phyloP scores from a whole-genome alignment of 2,113 vertebrate species.

The Plecotus auritus region DNA sequence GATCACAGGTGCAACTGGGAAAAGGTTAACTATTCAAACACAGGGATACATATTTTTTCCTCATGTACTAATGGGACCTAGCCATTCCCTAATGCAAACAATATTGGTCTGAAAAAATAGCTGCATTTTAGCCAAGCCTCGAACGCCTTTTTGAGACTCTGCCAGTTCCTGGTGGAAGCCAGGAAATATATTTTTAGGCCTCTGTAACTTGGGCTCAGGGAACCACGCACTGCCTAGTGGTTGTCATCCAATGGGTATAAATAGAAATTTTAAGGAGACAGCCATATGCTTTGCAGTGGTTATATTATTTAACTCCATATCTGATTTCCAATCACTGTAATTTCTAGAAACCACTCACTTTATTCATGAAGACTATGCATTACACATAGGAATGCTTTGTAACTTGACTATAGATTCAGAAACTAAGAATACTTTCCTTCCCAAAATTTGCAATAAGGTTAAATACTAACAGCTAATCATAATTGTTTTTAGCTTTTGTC shows the following conservation, averaged over 20 bases:
- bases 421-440: constrained; percentile 20
- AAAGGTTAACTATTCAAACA: constrained; percentile 16
- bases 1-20: not conserved
- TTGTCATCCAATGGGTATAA: constrained; percentile 51
- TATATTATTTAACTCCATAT: constrained; percentile 62
- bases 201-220: constrained; percentile 35
- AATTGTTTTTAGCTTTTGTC: not conserved
- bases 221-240: constrained; percentile 42
- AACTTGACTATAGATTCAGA: not conserved
- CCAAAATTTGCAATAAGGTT: not conserved
- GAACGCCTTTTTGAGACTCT: constrained; percentile 24
- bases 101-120: constrained; percentile 26
- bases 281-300: constrained; percentile 35
- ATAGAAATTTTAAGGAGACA: constrained; percentile 58
- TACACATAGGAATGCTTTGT: constrained; percentile 18
- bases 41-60: not conserved
- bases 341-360: constrained; percentile 48
- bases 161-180: constrained; percentile 62
- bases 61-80: not conserved
- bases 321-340: constrained; percentile 36
- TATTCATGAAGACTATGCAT: constrained; percentile 19
- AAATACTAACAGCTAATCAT: not conserved
- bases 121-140: constrained; percentile 46
- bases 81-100: not conserved
- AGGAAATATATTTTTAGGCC: constrained; percentile 57